These are phyloP conservation scores for Sphaeridia pumilis DNA, from an alignment of 2,888 invertebrate species.

Conservation along the genomic window DNA sequence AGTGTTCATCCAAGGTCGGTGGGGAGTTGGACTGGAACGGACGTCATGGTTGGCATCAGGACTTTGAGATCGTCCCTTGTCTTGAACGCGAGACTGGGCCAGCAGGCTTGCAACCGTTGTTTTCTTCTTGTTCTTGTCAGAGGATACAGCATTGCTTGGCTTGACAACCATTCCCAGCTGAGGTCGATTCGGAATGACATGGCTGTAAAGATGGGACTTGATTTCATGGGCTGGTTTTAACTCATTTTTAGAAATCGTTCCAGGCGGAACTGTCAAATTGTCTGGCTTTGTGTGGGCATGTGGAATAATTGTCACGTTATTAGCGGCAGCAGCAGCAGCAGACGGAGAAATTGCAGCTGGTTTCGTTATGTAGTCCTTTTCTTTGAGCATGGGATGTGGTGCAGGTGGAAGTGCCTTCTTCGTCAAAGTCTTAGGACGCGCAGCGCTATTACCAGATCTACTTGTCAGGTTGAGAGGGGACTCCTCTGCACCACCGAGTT, in stretches of 20 bases:
- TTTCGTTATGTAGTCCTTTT: slow-evolving; percentile 6
- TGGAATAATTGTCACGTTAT: slow-evolving; percentile 20
- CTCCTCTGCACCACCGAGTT: slow-evolving; percentile 12
- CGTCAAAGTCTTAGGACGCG: background rate
- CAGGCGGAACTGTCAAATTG: slow-evolving; percentile 20
- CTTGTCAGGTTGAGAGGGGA: slow-evolving; percentile 16
- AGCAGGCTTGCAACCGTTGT: slow-evolving; percentile 79
- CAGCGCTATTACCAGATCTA: slow-evolving; percentile 5
- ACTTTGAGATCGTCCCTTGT: slow-evolving; percentile 11
- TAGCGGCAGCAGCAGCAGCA: background rate
- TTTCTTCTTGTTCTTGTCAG: slow-evolving; percentile 51
- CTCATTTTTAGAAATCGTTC: slow-evolving; percentile 21
- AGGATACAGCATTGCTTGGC: slow-evolving; percentile 6
- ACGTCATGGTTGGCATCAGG: slow-evolving; percentile 16
- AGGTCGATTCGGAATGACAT: slow-evolving; percentile 29
- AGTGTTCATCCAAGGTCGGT: slow-evolving; percentile 24
- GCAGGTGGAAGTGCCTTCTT: slow-evolving; percentile 8
- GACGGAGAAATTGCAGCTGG: background rate
- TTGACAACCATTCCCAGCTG: slow-evolving; percentile 25
- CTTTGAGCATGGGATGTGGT: slow-evolving; percentile 4
- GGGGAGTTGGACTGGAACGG: slow-evolving; percentile 17
- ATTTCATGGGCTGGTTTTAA: slow-evolving; percentile 28
- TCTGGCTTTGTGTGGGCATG: slow-evolving; percentile 27
- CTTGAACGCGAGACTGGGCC: slow-evolving; percentile 65
- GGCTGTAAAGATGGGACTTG: slow-evolving; percentile 28